phyloP scores from a whole-genome alignment of 2,888 invertebrate species.

The Cybosia mesomella region DNA sequence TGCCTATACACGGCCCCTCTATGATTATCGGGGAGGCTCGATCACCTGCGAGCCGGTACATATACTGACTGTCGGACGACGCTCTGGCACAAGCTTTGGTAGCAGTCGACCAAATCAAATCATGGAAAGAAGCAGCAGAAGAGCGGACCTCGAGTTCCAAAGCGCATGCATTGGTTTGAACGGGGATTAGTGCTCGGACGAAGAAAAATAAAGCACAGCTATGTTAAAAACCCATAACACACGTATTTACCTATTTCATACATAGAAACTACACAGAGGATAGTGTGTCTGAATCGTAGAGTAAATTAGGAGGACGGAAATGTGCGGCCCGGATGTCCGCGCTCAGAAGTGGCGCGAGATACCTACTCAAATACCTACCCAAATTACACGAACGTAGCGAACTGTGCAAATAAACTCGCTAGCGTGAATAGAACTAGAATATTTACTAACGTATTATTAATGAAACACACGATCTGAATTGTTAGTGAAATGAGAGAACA shows the following conservation, averaged over 20 bases:
- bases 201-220: no score
- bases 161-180: no score
- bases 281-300: slow-evolving; percentile 44
- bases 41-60: no score
- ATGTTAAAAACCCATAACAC: no score
- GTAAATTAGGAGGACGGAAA: slow-evolving; percentile 55
- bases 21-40: no score
- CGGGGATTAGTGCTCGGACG: no score
- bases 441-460: slow-evolving; percentile 13
- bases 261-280: slow-evolving; percentile 24
- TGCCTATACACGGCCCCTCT: no score
- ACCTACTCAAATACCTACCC: slow-evolving; percentile 48
- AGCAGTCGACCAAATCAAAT: no score
- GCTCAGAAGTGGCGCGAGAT: slow-evolving; percentile 46
- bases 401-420: slow-evolving; percentile 23
- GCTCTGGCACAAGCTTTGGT: no score
- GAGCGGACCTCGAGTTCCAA: no score
- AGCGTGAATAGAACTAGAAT: slow-evolving; percentile 14
- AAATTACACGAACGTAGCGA: slow-evolving; percentile 42
- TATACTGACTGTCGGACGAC: no score
- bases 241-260: background rate
- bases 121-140: no score
- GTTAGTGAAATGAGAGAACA: slow-evolving; percentile 15
- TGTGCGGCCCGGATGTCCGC: slow-evolving; percentile 49
- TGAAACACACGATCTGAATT: slow-evolving; percentile 2